A percentile compares a stretch with the other conserved stretches of the same genome.
phyloP scores from a whole-genome alignment of 2,888 invertebrate species.

The Metopia argyrocephala region DNA sequence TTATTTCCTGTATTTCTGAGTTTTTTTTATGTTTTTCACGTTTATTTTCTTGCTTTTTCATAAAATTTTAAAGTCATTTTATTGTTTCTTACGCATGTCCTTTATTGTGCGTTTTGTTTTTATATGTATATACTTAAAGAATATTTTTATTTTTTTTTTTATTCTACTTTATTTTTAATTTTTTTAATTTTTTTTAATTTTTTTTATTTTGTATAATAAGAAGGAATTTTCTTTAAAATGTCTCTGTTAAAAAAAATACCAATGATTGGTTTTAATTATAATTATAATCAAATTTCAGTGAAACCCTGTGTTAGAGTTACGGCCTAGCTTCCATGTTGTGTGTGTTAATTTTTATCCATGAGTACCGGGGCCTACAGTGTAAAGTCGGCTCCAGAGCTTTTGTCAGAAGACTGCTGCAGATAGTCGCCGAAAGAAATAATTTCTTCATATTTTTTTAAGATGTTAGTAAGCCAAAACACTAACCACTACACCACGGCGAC shows the following conservation, averaged over 20 bases:
- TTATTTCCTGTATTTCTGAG: not conserved
- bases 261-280: no score
- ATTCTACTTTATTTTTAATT: not conserved
- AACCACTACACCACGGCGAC: no score
- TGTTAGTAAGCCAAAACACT: no score
- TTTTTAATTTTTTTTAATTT: not conserved
- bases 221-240: not conserved
- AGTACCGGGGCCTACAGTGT: no score
- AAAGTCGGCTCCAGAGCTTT: no score
- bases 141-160: not conserved
- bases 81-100: constrained; percentile 52
- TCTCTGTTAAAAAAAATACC: not conserved
- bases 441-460: no score
- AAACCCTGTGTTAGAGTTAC: no score
- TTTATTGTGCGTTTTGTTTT: constrained; percentile 1
- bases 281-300: no score
- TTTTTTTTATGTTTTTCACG: not conserved
- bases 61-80: not conserved
- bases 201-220: not conserved
- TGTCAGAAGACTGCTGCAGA: no score
- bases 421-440: no score
- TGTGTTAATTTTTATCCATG: no score
- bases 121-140: constrained; percentile 1
- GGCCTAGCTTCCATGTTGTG: no score
- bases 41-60: not conserved